Base-by-base conservation (phyloP, 2,888 invertebrate species). In the Drosophila prostipennis region DNA sequence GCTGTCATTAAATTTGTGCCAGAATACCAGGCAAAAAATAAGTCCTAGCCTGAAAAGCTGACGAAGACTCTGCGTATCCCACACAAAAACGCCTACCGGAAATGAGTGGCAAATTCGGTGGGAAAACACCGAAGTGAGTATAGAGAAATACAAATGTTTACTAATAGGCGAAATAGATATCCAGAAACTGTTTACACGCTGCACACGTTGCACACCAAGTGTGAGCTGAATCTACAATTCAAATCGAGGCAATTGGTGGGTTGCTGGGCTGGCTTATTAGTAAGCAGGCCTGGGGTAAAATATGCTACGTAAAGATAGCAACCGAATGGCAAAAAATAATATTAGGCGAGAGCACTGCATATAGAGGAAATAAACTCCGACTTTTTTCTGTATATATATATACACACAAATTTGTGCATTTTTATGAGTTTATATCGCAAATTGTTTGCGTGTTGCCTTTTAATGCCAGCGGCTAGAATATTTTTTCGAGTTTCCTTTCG, bases 161-260 rank as follows among this genome's bases (percentile, higher is more conserved):
- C 88, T 75, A 87, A 87, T 82, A 73, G 51, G 32, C 11, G n/a
- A 74, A 81, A 68, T 67, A 57, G 68, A 87, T 77, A 74, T 48
- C 70, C 58, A 60, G 48, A 55, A 77, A 81, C 56, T 71, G 65
- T 82, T 79, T 82, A 71, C 78, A 68, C 42, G 65, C 60, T 71
- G 65, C 87, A 83, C 69, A 69, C 69, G 75, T 78, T 72, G 55
- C 59, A 67, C 54, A 63, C 48, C 45, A 65, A 77, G 40, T 74
- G 52, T 45, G 73, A 68, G 40, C 58, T 29, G 53, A 76, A 87
- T 87, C 55, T 81, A 39, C 75, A 79, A 87, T 87, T 80, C 83
- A 81, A 81, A 81, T 81, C 56, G 61, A 59, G 72, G 46, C 29
- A 34, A 51, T 48, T 49, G n/a, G 39, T 45, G 52, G 70, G 63